A percentile compares a stretch with the other conserved stretches of the same genome.
These are phyloP conservation scores for Thripadectes ignobilis DNA, from an alignment of 2,797 vertebrate species.

Conservation along the genomic window DNA sequence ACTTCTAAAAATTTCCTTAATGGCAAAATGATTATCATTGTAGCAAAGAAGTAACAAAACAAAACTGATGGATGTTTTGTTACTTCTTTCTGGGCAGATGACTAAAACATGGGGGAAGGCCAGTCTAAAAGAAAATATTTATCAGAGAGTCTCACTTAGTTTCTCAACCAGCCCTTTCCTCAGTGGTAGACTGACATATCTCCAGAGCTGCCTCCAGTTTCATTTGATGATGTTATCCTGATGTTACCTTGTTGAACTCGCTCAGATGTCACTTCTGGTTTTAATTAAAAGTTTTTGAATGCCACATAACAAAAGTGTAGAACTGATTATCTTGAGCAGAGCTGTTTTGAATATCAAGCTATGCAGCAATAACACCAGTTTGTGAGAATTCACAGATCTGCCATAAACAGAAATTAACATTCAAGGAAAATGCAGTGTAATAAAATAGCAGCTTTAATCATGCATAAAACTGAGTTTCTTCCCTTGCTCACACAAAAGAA, in stretches of 20 bases:
- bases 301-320: background rate
- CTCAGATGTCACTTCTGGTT: background rate
- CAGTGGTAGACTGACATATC: background rate
- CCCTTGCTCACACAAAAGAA: background rate
- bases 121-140: background rate
- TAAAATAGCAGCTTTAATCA: constrained; percentile 48
- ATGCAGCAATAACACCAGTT: background rate
- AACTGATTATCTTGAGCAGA: constrained; percentile 36
- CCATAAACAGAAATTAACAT: constrained; percentile 55
- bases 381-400: constrained; percentile 41
- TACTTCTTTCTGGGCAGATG: background rate
- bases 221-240: constrained; percentile 27
- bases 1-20: background rate
- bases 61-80: background rate
- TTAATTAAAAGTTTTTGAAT: constrained; percentile 65
- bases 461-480: constrained; percentile 27
- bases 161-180: background rate
- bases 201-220: background rate
- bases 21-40: background rate
- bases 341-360: constrained; percentile 49
- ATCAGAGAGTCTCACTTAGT: background rate
- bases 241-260: background rate
- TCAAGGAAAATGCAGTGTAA: constrained; percentile 38
- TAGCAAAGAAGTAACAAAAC: background rate
- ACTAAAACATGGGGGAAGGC: background rate